Conservation (phyloP, 2,888 invertebrate genomes). For the Caenorhabditis drosophilae region DNA sequence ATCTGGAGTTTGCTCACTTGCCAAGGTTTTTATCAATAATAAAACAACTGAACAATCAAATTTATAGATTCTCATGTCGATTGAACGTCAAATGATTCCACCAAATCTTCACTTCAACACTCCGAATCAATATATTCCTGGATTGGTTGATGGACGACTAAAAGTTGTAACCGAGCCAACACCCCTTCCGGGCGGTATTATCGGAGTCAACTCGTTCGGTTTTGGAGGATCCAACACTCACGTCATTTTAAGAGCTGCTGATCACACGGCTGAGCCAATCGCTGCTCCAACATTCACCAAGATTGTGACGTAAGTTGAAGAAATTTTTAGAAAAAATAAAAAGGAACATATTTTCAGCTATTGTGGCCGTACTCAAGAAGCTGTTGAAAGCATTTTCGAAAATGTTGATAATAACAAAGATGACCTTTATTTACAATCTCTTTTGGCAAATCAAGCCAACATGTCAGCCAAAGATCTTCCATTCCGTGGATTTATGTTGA, state of each 20-base stretch:
- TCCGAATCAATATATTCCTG: slow-evolving; percentile 89
- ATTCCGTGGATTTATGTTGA: slow-evolving; percentile 82
- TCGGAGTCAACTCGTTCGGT: slow-evolving; percentile 94
- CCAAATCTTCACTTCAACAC: slow-evolving; percentile 85
- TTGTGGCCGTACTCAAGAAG: slow-evolving; percentile 81
- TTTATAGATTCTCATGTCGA: slow-evolving; percentile 79
- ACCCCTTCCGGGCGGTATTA: slow-evolving; percentile 87
- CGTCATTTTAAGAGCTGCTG: slow-evolving; percentile 75
- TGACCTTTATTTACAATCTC: slow-evolving; percentile 58
- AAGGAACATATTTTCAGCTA: slow-evolving; percentile 35
- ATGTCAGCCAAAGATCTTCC: slow-evolving; percentile 78
- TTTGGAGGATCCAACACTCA: slow-evolving; percentile 97
- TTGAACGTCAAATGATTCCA: slow-evolving; percentile 88
- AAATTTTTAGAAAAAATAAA: slow-evolving; percentile 4
- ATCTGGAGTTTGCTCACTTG: slow-evolving; percentile 70
- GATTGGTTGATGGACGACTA: slow-evolving; percentile 86
- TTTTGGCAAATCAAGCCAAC: slow-evolving; percentile 64
- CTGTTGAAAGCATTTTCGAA: slow-evolving; percentile 66
- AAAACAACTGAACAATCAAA: background rate
- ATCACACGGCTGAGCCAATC: slow-evolving; percentile 39
- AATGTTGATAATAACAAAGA: slow-evolving; percentile 53
- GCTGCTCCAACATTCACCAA: slow-evolving; percentile 51
- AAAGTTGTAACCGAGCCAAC: slow-evolving; percentile 83
- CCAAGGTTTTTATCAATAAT: slow-evolving; percentile 57
- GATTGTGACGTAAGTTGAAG: slow-evolving; percentile 47